phyloP scores from a whole-genome alignment of 2,797 vertebrate species.

The Characodon lateralis region DNA sequence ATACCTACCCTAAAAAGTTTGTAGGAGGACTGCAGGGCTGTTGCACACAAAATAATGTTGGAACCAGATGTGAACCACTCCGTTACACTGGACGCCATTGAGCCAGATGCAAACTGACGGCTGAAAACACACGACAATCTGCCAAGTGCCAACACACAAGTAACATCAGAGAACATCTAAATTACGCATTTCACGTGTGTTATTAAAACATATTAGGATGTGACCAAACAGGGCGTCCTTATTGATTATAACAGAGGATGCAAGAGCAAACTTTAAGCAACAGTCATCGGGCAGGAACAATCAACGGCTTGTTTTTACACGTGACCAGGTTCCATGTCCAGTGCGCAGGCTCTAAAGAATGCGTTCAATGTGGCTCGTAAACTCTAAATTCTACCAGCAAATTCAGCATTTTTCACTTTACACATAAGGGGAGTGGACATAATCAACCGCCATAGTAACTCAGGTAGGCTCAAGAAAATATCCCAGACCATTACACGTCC shows the following conservation, averaged over 20 bases:
- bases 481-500: too few species aligned
- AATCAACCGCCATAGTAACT: neutral
- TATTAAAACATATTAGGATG: neutral
- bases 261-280: slow-evolving; percentile 18
- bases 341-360: slow-evolving; percentile 61
- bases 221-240: fast-evolving
- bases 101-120: slow-evolving; percentile 2
- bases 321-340: slow-evolving; percentile 46
- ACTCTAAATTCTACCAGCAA: fast-evolving
- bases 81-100: slow-evolving; percentile 66
- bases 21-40: slow-evolving; percentile 66
- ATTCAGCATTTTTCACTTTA: neutral
- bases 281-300: neutral
- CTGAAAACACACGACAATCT: slow-evolving; percentile 1
- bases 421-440: neutral
- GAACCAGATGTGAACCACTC: slow-evolving; percentile 49
- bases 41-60: slow-evolving; percentile 56
- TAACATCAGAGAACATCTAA: neutral
- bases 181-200: neutral
- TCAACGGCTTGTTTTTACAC: slow-evolving; percentile 66
- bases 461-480: neutral
- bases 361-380: neutral
- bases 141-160: neutral
- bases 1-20: slow-evolving; percentile 78
- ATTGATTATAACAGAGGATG: neutral